phyloP scores from a whole-genome alignment of 2,888 invertebrate species.

The Coecobrya sp. region DNA sequence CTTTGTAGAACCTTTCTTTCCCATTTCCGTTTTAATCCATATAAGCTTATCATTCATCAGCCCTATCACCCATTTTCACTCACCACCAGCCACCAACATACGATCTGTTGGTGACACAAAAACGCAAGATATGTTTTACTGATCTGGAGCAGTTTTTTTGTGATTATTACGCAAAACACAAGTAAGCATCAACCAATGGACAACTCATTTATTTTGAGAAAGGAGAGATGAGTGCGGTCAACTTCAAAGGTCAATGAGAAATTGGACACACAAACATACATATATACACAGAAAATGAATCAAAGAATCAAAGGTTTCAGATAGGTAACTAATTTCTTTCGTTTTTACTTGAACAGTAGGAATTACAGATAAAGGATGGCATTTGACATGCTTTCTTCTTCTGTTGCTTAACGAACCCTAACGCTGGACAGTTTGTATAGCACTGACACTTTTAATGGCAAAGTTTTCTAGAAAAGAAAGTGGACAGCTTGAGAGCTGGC shows the following conservation, averaged over 20 bases:
- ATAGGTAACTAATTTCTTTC: not conserved
- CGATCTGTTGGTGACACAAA: constrained; percentile 11
- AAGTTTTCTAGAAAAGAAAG: constrained; percentile 22
- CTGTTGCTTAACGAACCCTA: constrained; percentile 43
- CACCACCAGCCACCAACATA: not conserved
- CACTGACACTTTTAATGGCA: constrained; percentile 22
- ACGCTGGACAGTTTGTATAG: not conserved
- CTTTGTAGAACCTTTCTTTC: constrained; percentile 4
- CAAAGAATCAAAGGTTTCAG: not conserved
- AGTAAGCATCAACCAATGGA: not conserved
- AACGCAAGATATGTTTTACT: not conserved
- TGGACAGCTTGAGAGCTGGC: not conserved
- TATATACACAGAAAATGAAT: constrained; percentile 28
- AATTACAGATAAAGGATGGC: not conserved
- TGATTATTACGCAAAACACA: not conserved
- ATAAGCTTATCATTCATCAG: not conserved
- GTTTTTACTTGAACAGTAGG: not conserved
- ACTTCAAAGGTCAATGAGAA: constrained; percentile 35
- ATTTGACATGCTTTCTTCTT: constrained; percentile 33
- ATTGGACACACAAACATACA: no score
- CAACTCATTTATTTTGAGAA: not conserved
- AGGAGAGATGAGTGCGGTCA: not conserved
- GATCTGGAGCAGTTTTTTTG: not conserved
- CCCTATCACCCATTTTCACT: not conserved
- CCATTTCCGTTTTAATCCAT: not conserved